Base-by-base conservation (phyloP, 2,797 vertebrate genomes). In the Furcifer pardalis region DNA sequence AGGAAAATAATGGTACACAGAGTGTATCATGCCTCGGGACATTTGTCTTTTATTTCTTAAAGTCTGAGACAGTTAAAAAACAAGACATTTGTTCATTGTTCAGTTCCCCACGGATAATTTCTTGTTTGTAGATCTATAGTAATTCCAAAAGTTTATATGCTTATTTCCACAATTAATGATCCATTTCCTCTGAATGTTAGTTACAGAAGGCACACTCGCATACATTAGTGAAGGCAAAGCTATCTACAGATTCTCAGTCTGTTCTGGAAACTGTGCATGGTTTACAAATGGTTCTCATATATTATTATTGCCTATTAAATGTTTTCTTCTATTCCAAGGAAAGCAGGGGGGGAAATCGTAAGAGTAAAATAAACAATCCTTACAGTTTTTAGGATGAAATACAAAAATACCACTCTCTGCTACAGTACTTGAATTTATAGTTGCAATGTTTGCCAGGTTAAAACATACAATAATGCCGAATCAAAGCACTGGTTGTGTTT, bases 121-220 rank as follows among this genome's bases (percentile, higher is more conserved):
- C 60, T 83, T 81, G 82, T 32, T 63, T 88, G 72, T 10, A 79
- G 62, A 81, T 69, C 13, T 68, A 7, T 9, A 71, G 13, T 62
- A 63, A 40, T 37, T 25, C 40, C 42, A 66, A 17, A 23, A 8
- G 35, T 2, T 65, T 4, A 35, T 62, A 1, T 66, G n/a, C 3
- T 1, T 35, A 52, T 56, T 5, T 60, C 2, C 32, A 21, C 74
- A 68, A 5, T 74, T 82, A 88, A 69, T 68, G 23, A 13, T 84
- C 23, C 15, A 0, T 84, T 89, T 83, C 27, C 69, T 32, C 78
- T 21, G 37, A 83, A 21, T 6, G 1, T n/a, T 49, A 12, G 65
- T 79, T 79, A 56, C 3, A 65, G 71, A 84, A 62, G 35, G 37
- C 25, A 85, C 0, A 0, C 46, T 56, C 23, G 8, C 52, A 12